phyloP scores from a whole-genome alignment of 1,140 invertebrate genomes.

The Hyphantria cunea region DNA sequence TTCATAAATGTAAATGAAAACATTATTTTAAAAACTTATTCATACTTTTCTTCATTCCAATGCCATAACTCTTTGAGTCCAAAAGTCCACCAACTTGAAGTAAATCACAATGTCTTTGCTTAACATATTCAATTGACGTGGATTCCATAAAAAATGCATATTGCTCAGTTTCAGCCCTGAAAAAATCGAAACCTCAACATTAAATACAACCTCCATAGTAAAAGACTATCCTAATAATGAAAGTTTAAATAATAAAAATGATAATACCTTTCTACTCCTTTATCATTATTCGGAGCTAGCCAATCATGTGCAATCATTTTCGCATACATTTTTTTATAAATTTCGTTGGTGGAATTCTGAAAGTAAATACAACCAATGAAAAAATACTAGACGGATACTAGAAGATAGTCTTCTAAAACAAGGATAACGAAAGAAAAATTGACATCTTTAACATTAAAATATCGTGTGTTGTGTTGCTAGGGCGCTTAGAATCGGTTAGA shows the following conservation, averaged over 20 bases:
- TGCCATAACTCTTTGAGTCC: constrained; percentile 92
- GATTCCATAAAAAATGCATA: constrained; percentile 95
- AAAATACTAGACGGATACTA: too few relatives aligned
- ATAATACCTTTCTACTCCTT: constrained; percentile 84
- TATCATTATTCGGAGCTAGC: constrained; percentile 85
- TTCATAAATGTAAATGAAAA: constrained; percentile 6
- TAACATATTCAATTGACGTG: constrained; percentile 89
- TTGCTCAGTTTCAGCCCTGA: constrained; percentile 74
- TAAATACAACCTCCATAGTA: background rate
- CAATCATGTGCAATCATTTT: constrained; percentile 86
- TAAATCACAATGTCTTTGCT: constrained; percentile 89
- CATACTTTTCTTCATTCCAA: constrained; percentile 84
- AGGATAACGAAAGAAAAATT: too few relatives aligned
- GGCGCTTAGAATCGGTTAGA: too few relatives aligned
- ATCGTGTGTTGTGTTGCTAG: too few relatives aligned
- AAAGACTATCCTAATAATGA: too few relatives aligned
- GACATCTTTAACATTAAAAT: too few relatives aligned
- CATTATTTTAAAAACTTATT: background rate
- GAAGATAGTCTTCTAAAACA: too few relatives aligned
- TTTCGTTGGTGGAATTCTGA: constrained; percentile 84
- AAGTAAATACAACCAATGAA: background rate
- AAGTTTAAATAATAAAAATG: too few relatives aligned
- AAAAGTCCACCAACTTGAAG: constrained; percentile 88
- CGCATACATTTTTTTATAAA: constrained; percentile 89
- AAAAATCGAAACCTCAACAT: constrained; percentile 21